Conservation (phyloP, 2,797 vertebrate genomes). For the Ptychadena robeensis region DNA sequence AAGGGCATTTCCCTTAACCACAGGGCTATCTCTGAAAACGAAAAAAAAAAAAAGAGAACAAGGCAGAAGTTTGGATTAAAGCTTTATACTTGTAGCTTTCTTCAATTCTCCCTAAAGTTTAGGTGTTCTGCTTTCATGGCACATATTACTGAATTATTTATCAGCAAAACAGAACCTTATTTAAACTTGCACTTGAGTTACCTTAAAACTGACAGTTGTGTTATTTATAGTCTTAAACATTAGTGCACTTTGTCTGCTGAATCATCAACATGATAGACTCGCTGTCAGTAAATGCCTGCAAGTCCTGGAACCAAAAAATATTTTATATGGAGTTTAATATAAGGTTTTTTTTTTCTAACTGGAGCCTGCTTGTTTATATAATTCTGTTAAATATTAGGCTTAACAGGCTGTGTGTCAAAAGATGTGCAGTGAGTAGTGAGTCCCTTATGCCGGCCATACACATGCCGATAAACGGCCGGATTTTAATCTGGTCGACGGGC, state of each 20-base stretch:
- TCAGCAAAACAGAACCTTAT: background rate
- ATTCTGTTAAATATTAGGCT: background rate
- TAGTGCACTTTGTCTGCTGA: too few species aligned
- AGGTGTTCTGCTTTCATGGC: background rate
- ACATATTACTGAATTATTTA: background rate
- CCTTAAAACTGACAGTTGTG: too few species aligned
- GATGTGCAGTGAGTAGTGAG: background rate
- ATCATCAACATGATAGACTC: too few species aligned
- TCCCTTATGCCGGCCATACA: too few species aligned
- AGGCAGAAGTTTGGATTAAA: background rate
- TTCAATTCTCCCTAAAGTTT: background rate
- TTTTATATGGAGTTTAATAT: background rate
- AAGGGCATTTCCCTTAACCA: conserved; percentile 92
- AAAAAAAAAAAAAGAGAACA: background rate
- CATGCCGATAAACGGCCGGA: too few species aligned
- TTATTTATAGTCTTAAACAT: too few species aligned
- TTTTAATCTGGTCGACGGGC: too few species aligned
- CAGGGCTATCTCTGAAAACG: conserved; percentile 89
- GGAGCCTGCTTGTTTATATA: background rate
- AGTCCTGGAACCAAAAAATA: background rate
- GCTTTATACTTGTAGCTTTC: background rate
- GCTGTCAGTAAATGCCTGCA: too few species aligned
- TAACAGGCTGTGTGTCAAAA: background rate
- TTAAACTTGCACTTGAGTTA: too few species aligned
- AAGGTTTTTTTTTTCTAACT: background rate